These are phyloP conservation scores for Astyanax mexicanus DNA, from an alignment of 2,797 vertebrate genomes.

Conservation along the genomic window DNA sequence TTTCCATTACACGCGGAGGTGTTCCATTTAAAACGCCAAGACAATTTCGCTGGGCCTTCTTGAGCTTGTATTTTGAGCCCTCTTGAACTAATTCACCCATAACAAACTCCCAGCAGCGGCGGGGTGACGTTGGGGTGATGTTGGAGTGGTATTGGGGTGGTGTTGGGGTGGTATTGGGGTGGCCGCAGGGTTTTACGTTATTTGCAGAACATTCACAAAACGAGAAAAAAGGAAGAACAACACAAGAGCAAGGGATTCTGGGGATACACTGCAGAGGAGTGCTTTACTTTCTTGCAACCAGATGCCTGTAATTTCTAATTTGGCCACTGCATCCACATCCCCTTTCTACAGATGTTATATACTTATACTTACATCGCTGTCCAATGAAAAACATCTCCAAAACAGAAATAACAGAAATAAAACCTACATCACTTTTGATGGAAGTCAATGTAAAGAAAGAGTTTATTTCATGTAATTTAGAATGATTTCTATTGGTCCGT, in stretches of 20 bases:
- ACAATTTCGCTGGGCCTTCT: constrained; percentile 66
- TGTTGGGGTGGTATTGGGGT: constrained; percentile 59
- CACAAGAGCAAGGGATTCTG: constrained; percentile 31
- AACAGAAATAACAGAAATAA: too few species aligned
- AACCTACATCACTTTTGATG: too few species aligned
- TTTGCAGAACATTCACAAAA: constrained; percentile 43
- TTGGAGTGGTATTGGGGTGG: constrained; percentile 58
- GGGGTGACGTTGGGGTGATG: constrained; percentile 58
- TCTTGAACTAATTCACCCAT: constrained; percentile 59
- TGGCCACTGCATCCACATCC: constrained; percentile 34
- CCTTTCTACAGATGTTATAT: too few species aligned
- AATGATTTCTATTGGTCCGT: too few species aligned
- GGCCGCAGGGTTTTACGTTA: constrained; percentile 52
- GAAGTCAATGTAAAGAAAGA: too few species aligned
- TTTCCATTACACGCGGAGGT: constrained; percentile 73
- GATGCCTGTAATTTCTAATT: constrained; percentile 56
- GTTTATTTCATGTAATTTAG: too few species aligned
- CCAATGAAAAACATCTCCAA: too few species aligned
- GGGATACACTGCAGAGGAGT: constrained; percentile 45
- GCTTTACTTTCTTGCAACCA: constrained; percentile 67
- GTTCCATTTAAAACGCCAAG: constrained; percentile 80
- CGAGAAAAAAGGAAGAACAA: not conserved
- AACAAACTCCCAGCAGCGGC: constrained; percentile 58
- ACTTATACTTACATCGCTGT: too few species aligned
- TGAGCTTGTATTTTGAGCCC: constrained; percentile 63